Percentiles rank a stretch among this genome's conserved stretches.
Evolutionary conservation across 2,888 invertebrate genomes (phyloP).

Genomic region (Heliconius hortense): DNA sequence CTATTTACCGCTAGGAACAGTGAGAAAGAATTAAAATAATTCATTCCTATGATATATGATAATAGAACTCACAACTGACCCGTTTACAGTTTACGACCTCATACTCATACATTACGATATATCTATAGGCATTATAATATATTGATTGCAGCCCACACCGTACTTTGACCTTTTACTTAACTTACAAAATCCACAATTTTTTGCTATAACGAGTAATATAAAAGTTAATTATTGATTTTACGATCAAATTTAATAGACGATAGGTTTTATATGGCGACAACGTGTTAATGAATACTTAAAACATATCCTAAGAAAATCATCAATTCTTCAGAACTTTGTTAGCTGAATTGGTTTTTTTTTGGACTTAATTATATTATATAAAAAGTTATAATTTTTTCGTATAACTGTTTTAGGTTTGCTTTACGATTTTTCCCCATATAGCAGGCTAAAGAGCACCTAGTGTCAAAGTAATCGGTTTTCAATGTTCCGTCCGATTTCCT

Average conservation of each 20-base stretch:
- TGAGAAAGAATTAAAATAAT: too few relatives aligned
- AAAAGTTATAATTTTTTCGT: neutral
- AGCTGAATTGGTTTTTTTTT: neutral
- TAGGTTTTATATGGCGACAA: neutral
- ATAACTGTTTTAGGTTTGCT: neutral
- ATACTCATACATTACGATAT: neutral
- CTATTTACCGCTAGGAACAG: too few relatives aligned
- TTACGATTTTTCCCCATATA: too few relatives aligned
- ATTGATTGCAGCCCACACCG: neutral
- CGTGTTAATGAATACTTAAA: conserved; percentile 4
- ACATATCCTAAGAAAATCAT: neutral
- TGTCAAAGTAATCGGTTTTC: too few relatives aligned
- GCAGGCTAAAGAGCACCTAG: too few relatives aligned
- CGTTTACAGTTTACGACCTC: too few relatives aligned
- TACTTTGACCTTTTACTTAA: neutral
- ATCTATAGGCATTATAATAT: neutral
- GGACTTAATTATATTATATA: neutral
- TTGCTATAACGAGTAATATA: neutral
- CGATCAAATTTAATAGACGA: neutral
- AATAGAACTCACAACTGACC: too few relatives aligned
- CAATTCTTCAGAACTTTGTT: neutral
- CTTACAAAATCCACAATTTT: neutral
- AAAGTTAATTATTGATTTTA: conserved; percentile 9
- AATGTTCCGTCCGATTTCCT: too few relatives aligned
- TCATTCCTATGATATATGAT: too few relatives aligned